Conservation (phyloP, 2,113 vertebrate species). For the Rhinopomastus cyanomelas region DNA sequence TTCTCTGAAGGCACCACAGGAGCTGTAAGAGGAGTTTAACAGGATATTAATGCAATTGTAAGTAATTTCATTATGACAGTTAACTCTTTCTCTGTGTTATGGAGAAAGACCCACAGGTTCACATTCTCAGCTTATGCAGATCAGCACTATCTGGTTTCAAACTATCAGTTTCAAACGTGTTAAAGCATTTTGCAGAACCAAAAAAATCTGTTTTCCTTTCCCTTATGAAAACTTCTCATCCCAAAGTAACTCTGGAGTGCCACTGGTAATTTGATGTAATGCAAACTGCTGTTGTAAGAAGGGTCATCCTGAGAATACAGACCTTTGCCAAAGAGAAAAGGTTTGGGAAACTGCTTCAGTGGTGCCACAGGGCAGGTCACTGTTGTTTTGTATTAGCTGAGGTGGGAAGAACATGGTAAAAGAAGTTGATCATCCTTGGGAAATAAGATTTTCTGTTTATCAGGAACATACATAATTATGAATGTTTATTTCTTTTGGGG, state of each 20-base stretch:
- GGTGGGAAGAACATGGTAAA: neutral
- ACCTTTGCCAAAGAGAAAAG: neutral
- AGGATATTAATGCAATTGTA: neutral
- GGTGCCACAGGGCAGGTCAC: neutral
- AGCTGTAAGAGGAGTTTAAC: neutral
- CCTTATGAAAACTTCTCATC: slow-evolving; percentile 4
- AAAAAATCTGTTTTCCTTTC: slow-evolving; percentile 13
- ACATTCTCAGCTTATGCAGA: neutral
- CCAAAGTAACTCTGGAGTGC: neutral
- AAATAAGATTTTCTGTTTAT: neutral
- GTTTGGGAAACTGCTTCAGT: neutral
- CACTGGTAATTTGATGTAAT: neutral
- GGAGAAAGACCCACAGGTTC: neutral
- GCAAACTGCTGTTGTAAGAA: neutral
- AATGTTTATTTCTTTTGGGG: neutral
- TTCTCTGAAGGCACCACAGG: neutral
- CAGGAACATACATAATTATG: neutral
- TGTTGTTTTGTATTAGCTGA: neutral
- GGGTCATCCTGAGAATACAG: neutral
- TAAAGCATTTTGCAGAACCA: neutral
- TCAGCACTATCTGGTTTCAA: neutral
- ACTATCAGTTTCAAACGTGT: neutral
- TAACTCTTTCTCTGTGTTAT: neutral
- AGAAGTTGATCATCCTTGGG: neutral
- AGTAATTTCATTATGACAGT: neutral